phyloP scores from a whole-genome alignment of 1,140 invertebrate genomes.

The Drosophila suzukii region DNA sequence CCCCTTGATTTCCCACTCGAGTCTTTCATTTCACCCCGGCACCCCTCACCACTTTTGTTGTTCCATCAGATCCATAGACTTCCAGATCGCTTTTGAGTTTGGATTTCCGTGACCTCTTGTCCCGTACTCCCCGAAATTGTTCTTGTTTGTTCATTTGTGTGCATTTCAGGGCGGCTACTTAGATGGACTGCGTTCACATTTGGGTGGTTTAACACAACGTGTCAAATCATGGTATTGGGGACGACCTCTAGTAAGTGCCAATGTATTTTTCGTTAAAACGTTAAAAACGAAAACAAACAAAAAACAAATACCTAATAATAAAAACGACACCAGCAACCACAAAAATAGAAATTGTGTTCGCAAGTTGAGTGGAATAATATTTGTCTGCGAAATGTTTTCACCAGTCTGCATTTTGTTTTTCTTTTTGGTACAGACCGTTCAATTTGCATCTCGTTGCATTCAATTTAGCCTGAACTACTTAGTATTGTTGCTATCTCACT shows the following conservation, averaged over 20 bases:
- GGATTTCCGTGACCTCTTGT: constrained; percentile 33
- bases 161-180: constrained; percentile 93
- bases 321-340: constrained; percentile 62
- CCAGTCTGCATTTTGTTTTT: constrained; percentile 54
- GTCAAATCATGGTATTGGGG: constrained; percentile 98
- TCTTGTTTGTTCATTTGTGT: constrained; percentile 83
- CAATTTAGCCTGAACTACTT: constrained; percentile 62
- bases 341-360: constrained; percentile 71
- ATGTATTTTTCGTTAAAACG: constrained; percentile 81
- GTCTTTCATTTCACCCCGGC: constrained; percentile 29
- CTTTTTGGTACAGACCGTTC: constrained; percentile 46
- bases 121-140: constrained; percentile 75
- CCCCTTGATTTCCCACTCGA: constrained; percentile 26
- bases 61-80: constrained; percentile 27
- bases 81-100: constrained; percentile 33
- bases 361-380: constrained; percentile 64
- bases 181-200: constrained; percentile 94
- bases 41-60: constrained; percentile 22
- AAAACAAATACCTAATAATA: constrained; percentile 45
- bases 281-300: constrained; percentile 52
- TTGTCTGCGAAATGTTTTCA: constrained; percentile 46
- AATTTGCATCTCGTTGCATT: constrained; percentile 51
- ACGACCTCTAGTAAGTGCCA: constrained; percentile 95
- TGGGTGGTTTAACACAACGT: constrained; percentile 96
- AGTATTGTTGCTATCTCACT: constrained; percentile 72